Conservation (phyloP, 2,888 invertebrate genomes). For the Cephus rjabovi region DNA sequence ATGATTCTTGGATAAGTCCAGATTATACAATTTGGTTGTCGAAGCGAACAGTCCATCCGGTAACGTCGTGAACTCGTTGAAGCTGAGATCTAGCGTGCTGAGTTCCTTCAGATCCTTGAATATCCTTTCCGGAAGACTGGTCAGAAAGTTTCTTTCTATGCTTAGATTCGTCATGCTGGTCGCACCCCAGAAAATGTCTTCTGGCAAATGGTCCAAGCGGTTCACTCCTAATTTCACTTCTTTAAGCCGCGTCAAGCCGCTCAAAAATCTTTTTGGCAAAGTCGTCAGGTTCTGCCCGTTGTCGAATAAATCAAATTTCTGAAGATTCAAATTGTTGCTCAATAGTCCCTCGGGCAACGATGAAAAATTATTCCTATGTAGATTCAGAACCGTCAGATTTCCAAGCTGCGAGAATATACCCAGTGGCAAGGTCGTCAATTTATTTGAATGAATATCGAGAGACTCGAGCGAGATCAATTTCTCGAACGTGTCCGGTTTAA, state of each 20-base stretch:
- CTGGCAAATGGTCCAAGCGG: constrained; percentile 72
- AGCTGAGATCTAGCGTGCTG: constrained; percentile 73
- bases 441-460: constrained; percentile 78
- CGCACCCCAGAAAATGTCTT: constrained; percentile 74
- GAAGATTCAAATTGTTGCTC: constrained; percentile 69
- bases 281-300: constrained; percentile 68
- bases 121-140: constrained; percentile 71
- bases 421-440: constrained; percentile 72
- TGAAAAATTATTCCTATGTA: constrained; percentile 77
- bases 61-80: constrained; percentile 73
- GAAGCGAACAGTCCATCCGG: constrained; percentile 72
- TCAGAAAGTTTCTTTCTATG: constrained; percentile 69
- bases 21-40: constrained; percentile 69
- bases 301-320: constrained; percentile 59
- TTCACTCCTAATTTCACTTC: constrained; percentile 71
- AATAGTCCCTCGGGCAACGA: constrained; percentile 74
- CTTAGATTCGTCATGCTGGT: constrained; percentile 71
- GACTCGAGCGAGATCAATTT: constrained; percentile 73
- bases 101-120: constrained; percentile 76
- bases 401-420: constrained; percentile 73
- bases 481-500: constrained; percentile 74
- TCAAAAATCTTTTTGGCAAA: constrained; percentile 73
- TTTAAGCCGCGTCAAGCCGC: constrained; percentile 71
- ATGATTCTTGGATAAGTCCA: constrained; percentile 77
- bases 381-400: constrained; percentile 74